Base-by-base conservation (phyloP, 2,888 invertebrate genomes). In the Junonia oenone region DNA sequence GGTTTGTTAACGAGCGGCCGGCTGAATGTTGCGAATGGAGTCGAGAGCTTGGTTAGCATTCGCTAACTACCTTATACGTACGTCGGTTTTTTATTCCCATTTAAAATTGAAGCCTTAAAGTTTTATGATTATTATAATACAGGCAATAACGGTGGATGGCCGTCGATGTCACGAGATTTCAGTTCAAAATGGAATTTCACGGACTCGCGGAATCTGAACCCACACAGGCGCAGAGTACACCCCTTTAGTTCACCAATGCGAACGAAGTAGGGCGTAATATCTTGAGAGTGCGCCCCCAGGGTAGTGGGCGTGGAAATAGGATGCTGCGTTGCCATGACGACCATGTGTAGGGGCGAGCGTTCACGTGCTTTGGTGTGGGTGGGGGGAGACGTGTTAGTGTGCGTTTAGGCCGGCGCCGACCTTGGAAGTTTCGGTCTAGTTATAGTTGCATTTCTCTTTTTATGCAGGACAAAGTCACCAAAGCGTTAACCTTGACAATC, bases 241-340 rank as follows among this genome's bases (percentile, higher is more conserved):
- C 86, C 88, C 83, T 88, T 87, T 84, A 75, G 78, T 81, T 83
- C 87, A 75, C 88, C 87, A 87, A 86, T 86, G 81, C 87, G 84
- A 78, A 76, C 83, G 85, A 83, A 83, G 85, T 84, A 86, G 87
- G 86, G 88, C 86, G 89, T 86, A 84, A 85, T 87, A 87, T 84
- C 88, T 89, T 83, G 84, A 87, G 85, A 88, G 84, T 85, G 82
- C 83, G 83, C 82, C 86, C 87, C 87, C 82, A 79, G 88, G 86
- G 86, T 90, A 84, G 91, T 82, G 87, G 90, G 90, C 83, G 90
- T 88, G 89, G 90, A 86, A 90, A 86, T 85, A 87, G 91, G 91
- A 89, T 90, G 90, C 91, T 91, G 92, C 90, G 92, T 92, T 83
- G 89, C 90, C 82, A 91, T 91, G 91, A 88, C 89, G 78, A 92